phyloP scores from a whole-genome alignment of 2,113 vertebrate species.

The Micromys minutus region DNA sequence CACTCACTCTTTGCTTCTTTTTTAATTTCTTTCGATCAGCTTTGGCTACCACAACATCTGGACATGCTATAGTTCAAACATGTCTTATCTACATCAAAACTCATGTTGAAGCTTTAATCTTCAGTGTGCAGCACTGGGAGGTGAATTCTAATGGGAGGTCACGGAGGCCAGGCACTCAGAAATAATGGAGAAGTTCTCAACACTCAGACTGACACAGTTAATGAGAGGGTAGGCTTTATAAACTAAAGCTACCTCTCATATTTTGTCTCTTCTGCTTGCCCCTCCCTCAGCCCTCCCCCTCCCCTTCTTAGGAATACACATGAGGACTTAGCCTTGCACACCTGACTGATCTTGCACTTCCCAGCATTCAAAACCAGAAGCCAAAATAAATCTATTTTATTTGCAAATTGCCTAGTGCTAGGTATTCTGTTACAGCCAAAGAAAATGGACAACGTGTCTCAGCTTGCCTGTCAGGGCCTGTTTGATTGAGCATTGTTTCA shows the following conservation, averaged over 20 bases:
- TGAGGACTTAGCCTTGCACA: neutral
- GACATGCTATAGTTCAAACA: neutral
- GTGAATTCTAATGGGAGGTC: neutral
- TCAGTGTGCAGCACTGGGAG: neutral
- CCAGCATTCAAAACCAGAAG: neutral
- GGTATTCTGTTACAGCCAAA: neutral
- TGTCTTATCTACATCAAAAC: neutral
- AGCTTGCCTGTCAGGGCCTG: constrained; percentile 7
- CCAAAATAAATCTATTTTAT: neutral
- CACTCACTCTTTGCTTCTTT: constrained; percentile 92
- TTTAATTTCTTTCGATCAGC: constrained; percentile 96
- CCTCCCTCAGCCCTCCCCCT: neutral
- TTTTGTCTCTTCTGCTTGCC: neutral
- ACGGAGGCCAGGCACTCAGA: neutral
- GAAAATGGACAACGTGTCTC: neutral
- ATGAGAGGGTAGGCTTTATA: neutral
- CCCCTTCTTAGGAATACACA: neutral
- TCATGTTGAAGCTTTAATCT: neutral
- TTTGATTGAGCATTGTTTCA: neutral
- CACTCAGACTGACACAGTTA: neutral
- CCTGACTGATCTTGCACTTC: neutral
- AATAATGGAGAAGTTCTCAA: neutral
- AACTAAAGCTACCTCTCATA: neutral
- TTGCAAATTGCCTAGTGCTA: neutral
- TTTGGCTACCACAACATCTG: constrained; percentile 92